A percentile compares a stretch with the other conserved stretches of the same genome.
Evolutionary conservation across 2,888 invertebrate species (phyloP).

Genomic region (Eurytoma adleriae): DNA sequence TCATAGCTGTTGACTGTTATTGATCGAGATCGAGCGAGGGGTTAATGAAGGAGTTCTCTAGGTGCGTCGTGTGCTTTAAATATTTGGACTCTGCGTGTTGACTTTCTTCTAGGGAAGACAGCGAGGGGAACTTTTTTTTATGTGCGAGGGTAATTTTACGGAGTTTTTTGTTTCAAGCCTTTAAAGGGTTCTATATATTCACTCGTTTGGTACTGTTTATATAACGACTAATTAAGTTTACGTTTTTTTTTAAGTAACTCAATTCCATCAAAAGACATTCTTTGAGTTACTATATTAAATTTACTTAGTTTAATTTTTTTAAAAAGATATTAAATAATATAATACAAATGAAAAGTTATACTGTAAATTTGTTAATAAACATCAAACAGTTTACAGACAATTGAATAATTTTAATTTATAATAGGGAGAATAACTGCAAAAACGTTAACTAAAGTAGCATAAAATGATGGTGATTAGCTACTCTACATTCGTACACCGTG

Average conservation of each 20-base stretch:
- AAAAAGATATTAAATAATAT: too few relatives aligned
- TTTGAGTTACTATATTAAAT: too few relatives aligned
- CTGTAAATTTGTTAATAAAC: too few relatives aligned
- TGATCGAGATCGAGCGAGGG: conserved; percentile 27
- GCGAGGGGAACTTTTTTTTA: neutral
- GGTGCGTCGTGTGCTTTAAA: conserved; percentile 17
- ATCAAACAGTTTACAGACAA: too few relatives aligned
- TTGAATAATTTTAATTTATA: neutral
- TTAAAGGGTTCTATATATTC: too few relatives aligned
- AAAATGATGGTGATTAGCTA: neutral
- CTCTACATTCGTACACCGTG: conserved; percentile 6
- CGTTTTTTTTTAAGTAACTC: too few relatives aligned
- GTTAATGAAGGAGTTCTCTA: conserved; percentile 21
- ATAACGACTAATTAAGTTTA: too few relatives aligned
- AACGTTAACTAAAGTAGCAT: conserved; percentile 12
- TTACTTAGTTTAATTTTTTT: too few relatives aligned
- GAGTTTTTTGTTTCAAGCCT: too few relatives aligned
- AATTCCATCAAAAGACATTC: too few relatives aligned
- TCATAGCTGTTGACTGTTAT: conserved; percentile 30
- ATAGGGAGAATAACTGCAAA: neutral
- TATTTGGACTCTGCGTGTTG: conserved; percentile 15
- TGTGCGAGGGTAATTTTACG: neutral
- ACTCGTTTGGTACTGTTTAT: too few relatives aligned
- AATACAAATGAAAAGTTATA: too few relatives aligned
- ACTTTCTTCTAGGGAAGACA: neutral